Conservation (phyloP, 2,113 vertebrate genomes). For the Crotalus viridis region DNA sequence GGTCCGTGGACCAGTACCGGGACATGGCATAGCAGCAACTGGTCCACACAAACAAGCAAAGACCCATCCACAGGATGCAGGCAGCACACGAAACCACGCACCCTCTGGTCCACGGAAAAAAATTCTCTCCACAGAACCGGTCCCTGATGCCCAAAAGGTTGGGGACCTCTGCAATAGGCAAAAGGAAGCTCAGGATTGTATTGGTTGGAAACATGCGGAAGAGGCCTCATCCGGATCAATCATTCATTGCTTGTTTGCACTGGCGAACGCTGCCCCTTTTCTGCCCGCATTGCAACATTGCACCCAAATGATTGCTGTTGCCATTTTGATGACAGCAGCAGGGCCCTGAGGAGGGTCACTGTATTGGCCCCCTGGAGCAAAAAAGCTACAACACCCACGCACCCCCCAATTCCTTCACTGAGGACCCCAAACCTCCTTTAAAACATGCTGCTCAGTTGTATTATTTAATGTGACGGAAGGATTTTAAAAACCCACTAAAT, state of each 20-base stretch:
- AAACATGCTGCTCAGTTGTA: neutral
- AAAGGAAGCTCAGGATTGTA: too few species aligned
- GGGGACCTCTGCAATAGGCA: too few species aligned
- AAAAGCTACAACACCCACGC: neutral
- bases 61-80: too few species aligned
- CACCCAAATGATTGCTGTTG: neutral
- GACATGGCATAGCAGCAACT: too few species aligned
- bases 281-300: neutral
- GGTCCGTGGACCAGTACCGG: too few species aligned
- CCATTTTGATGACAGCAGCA: neutral
- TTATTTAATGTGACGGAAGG: neutral
- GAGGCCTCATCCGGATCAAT: neutral
- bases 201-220: too few species aligned
- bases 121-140: too few species aligned
- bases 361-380: neutral
- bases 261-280: neutral
- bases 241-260: neutral
- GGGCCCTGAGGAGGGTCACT: neutral
- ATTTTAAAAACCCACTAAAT: neutral
- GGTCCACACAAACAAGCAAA: too few species aligned
- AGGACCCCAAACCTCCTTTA: neutral
- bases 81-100: too few species aligned
- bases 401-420: neutral
- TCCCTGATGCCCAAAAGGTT: too few species aligned
- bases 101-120: too few species aligned